Evolutionary conservation across 2,797 vertebrate genomes (phyloP).

Genomic region (Triplophysa yarkandensis): DNA sequence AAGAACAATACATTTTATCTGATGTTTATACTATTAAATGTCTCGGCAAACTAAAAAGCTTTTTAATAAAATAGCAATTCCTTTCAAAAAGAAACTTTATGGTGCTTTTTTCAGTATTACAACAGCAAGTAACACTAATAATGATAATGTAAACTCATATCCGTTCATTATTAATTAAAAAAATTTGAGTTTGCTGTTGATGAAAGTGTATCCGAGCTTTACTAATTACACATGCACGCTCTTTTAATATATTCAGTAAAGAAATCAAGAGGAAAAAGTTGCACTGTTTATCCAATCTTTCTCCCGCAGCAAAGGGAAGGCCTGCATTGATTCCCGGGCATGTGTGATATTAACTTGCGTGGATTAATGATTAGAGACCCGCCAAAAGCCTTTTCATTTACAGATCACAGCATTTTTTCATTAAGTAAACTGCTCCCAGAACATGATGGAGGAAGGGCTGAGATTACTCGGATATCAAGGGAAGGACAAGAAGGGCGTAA

Average conservation of each 20-base stretch:
- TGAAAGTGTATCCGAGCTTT: not conserved
- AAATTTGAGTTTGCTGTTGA: not conserved
- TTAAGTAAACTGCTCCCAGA: constrained; percentile 41
- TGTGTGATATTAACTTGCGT: constrained; percentile 38
- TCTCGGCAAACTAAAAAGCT: too few relatives aligned
- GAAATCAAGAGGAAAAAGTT: not conserved
- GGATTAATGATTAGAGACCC: constrained; percentile 41
- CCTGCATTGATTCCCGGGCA: constrained; percentile 27
- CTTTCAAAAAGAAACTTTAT: too few relatives aligned
- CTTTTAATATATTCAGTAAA: constrained; percentile 2
- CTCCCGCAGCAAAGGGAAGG: not conserved
- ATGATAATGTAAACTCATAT: not conserved
- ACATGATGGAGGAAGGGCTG: constrained; percentile 34
- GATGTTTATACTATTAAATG: too few relatives aligned
- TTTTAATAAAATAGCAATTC: too few relatives aligned
- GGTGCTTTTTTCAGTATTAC: not conserved
- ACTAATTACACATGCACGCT: not conserved
- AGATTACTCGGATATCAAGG: constrained; percentile 38
- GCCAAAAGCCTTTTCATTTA: constrained; percentile 42
- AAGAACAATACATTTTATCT: too few relatives aligned
- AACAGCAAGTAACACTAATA: not conserved
- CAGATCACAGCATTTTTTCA: constrained; percentile 45
- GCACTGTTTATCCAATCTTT: not conserved
- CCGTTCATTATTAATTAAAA: not conserved
- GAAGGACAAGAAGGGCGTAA: constrained; percentile 25